Percentiles rank a stretch among this genome's conserved stretches.
phyloP scores from a whole-genome alignment of 2,113 vertebrate genomes.

The Benthochromis sp. region DNA sequence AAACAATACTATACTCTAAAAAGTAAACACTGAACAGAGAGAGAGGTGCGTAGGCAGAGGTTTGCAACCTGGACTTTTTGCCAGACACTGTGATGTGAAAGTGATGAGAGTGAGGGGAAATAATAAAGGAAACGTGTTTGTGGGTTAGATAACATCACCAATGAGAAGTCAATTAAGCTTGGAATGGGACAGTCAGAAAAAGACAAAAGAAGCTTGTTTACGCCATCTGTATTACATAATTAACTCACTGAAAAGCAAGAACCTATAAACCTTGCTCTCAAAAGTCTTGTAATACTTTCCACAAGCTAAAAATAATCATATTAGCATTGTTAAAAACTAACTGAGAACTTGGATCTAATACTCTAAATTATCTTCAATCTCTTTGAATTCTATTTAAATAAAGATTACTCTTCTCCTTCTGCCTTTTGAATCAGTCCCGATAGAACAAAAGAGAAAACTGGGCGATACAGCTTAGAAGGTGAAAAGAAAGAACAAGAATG shows the following conservation, averaged over 20 bases:
- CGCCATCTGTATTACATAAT: not conserved
- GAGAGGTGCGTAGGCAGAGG: not conserved
- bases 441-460: not conserved
- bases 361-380: not conserved
- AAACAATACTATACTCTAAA: not conserved
- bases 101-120: not conserved
- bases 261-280: not conserved
- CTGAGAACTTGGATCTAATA: not conserved
- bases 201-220: not conserved
- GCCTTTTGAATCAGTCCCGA: not conserved
- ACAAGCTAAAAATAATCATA: not conserved
- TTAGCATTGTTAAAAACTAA: not conserved
- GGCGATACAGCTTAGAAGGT: not conserved
- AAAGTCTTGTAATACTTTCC: conserved; percentile 1
- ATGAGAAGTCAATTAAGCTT: not conserved
- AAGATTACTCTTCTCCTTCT: not conserved
- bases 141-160: not conserved
- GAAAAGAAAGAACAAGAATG: not conserved
- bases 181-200: not conserved
- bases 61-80: not conserved
- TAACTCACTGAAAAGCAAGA: not conserved
- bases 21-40: not conserved
- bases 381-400: not conserved
- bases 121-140: not conserved
- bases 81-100: not conserved